A percentile compares a stretch with the other conserved stretches of the same genome.
These are phyloP conservation scores for Nemoura dubitans DNA, from an alignment of 2,888 invertebrate genomes.

Conservation along the genomic window DNA sequence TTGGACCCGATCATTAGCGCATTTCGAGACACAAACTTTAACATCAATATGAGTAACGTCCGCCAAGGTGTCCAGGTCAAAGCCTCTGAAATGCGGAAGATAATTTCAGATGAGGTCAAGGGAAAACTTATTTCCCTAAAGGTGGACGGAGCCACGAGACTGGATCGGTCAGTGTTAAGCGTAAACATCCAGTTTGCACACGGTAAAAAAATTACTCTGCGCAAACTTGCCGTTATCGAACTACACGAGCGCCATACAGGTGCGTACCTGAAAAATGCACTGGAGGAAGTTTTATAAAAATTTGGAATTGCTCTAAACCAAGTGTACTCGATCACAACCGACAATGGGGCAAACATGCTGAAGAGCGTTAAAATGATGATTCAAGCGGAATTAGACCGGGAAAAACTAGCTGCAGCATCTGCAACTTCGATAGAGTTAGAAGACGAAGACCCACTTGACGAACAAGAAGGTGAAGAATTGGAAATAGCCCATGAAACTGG, in stretches of 20 bases:
- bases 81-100: neutral
- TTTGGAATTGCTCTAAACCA: neutral
- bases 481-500: too few relatives aligned
- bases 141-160: constrained; percentile 43
- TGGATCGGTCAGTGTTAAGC: constrained; percentile 44
- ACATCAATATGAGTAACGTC: neutral
- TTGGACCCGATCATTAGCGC: neutral
- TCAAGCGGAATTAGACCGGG: too few relatives aligned
- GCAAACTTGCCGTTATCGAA: constrained; percentile 47
- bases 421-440: too few relatives aligned
- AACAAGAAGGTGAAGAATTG: too few relatives aligned
- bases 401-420: too few relatives aligned
- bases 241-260: constrained; percentile 32
- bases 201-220: constrained; percentile 43
- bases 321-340: neutral
- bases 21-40: too few relatives aligned
- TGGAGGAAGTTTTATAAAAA: too few relatives aligned
- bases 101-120: neutral
- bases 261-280: neutral
- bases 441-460: too few relatives aligned
- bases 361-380: neutral
- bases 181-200: constrained; percentile 48
- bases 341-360: constrained; percentile 26
- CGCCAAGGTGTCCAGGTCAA: neutral
- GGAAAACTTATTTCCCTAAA: constrained; percentile 43